Percentiles rank a stretch among this genome's conserved stretches.
These are phyloP conservation scores for Acrobasis suavella DNA, from an alignment of 2,888 invertebrate species.

Conservation along the genomic window DNA sequence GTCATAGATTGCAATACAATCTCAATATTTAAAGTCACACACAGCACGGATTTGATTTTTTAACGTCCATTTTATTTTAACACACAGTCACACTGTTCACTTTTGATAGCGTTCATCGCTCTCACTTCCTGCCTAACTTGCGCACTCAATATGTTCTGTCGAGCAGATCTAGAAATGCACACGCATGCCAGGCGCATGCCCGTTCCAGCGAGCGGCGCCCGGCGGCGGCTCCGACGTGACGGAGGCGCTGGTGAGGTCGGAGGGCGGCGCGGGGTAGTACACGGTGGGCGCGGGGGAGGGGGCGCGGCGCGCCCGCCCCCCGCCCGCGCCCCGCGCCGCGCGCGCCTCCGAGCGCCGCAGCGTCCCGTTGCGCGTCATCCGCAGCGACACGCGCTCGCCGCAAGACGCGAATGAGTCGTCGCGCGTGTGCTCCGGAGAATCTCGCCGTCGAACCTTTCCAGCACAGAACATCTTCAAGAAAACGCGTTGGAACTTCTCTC, in stretches of 20 bases:
- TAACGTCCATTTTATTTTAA: not conserved
- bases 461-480: slow-evolving; percentile 91
- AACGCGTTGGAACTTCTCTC: slow-evolving; percentile 96
- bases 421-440: slow-evolving; percentile 86
- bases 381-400: slow-evolving; percentile 88
- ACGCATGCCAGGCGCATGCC: slow-evolving; percentile 48
- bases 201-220: slow-evolving; percentile 53
- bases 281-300: slow-evolving; percentile 54
- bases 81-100: not conserved
- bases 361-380: slow-evolving; percentile 76
- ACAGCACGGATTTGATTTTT: not conserved
- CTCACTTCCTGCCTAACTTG: not conserved
- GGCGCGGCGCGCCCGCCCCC: slow-evolving; percentile 40
- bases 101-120: not conserved
- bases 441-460: slow-evolving; percentile 82
- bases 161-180: slow-evolving; percentile 45
- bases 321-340: slow-evolving; percentile 34
- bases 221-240: slow-evolving; percentile 37
- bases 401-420: slow-evolving; percentile 92
- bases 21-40: not conserved
- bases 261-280: slow-evolving; percentile 61
- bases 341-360: slow-evolving; percentile 58
- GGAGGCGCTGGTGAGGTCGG: slow-evolving; percentile 42
- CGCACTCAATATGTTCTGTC: not conserved
- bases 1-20: no score